A percentile compares a stretch with the other conserved stretches of the same genome.
Evolutionary conservation across 2,113 vertebrate species (phyloP).

Genomic region (Nicator chloris): DNA sequence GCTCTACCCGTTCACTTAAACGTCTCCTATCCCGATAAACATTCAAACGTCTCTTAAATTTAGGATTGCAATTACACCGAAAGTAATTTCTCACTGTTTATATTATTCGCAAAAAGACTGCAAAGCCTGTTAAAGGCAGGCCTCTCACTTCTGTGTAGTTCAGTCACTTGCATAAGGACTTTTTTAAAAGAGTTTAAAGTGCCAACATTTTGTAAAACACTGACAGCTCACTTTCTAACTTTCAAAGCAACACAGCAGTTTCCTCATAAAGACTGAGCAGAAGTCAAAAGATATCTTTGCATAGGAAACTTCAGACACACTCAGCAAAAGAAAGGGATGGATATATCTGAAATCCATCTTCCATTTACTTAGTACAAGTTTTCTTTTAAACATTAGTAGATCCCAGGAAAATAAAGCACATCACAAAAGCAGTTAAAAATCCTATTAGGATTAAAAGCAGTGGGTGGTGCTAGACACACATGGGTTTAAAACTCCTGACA

Average conservation of each 20-base stretch:
- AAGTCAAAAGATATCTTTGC: not conserved
- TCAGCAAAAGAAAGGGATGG: not conserved
- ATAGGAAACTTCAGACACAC: not conserved
- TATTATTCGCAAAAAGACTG: not conserved
- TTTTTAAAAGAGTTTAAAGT: not conserved
- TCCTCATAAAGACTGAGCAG: not conserved
- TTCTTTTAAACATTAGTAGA: not conserved
- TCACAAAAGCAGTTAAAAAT: slow-evolving; percentile 11
- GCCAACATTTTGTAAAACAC: not conserved
- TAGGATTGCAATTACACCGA: not conserved
- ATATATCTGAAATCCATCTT: slow-evolving; percentile 9
- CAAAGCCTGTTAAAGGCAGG: not conserved
- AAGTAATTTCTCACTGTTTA: not conserved
- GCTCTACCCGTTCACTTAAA: not conserved
- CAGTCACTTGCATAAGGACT: not conserved
- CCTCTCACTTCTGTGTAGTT: not conserved
- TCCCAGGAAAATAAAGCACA: slow-evolving; percentile 20
- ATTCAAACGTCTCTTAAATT: not conserved
- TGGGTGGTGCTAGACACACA: not conserved
- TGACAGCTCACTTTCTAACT: not conserved
- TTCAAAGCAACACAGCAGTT: not conserved
- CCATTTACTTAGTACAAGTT: slow-evolving; percentile 2
- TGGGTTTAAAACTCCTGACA: not conserved
- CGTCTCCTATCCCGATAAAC: not conserved
- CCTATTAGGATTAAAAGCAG: slow-evolving; percentile 4